phyloP scores from a whole-genome alignment of 2,113 vertebrate genomes.

The Sphaerodactylus townsendi region DNA sequence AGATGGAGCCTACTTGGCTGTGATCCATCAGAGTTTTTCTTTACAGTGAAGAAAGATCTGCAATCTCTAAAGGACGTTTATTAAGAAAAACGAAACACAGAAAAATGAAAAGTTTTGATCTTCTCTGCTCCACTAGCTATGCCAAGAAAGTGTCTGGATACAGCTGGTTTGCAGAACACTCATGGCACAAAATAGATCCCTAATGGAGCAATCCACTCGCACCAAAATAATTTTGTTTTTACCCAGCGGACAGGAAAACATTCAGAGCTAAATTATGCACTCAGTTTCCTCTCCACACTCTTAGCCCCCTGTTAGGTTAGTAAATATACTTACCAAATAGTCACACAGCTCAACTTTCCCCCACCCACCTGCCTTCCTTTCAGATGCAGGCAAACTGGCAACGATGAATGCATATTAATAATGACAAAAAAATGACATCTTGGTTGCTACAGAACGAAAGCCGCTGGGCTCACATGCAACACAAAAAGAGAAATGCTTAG shows the following conservation, averaged over 20 bases:
- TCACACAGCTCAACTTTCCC: neutral
- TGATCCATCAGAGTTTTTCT: neutral
- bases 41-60: neutral
- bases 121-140: neutral
- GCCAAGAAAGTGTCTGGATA: constrained; percentile 12
- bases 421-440: neutral
- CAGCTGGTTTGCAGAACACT: neutral
- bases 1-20: neutral
- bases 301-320: neutral
- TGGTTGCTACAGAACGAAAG: neutral
- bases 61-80: neutral
- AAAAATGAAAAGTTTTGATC: neutral
- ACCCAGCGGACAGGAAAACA: neutral
- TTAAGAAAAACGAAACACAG: neutral
- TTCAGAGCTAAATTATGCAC: neutral
- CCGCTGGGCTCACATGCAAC: neutral
- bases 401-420: neutral
- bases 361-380: neutral
- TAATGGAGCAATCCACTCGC: neutral
- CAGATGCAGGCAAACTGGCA: neutral
- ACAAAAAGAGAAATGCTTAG: neutral
- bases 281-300: neutral
- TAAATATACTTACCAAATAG: neutral
- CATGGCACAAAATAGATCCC: neutral
- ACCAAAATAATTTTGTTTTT: neutral